Base-by-base conservation (phyloP, 2,888 invertebrate genomes). In the Lasioglossum zephyrum region DNA sequence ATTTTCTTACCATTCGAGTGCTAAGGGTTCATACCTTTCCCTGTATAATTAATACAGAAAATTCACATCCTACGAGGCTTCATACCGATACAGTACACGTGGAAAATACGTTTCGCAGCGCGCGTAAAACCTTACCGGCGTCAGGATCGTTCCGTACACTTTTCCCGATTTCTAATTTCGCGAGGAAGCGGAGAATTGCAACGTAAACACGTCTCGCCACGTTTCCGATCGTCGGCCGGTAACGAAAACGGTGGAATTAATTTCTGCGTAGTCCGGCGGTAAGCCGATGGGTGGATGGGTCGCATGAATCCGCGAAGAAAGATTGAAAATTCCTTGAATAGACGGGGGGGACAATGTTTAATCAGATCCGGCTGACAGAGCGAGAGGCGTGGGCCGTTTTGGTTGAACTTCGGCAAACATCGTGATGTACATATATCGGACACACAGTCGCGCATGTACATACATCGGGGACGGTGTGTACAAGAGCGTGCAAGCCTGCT, bases 351-450 rank as follows among this genome's bases (percentile, higher is more conserved):
- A 63, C 49, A 79, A 79, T 75, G 82, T 87, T 90, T 90, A 87
- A 90, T 90, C 89, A 86, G 82, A 79, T 80, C 77, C 75, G 73
- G 81, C 87, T 82, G 83, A 86, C 84, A 89, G 76, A 90, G 70
- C 36, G 63, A 31, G 76, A 87, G 87, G 87, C 76, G 86, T 66
- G 53, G 84, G 77, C 87, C 87, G 88, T 90, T 90, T 90, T 86
- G 85, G 80, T 85, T 79, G 79, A 83, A 88, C 82, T 88, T 90
- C 73, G 60, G 87, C 89, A 90, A 88, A 90, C 91, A 90, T 87
- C 86, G 86, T 81, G 82, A 70, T 70, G 5, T 70, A n/a, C 74
- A 36, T 11, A 2, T 31, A 26, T 31, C 13, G 31, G 16, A 22
- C 69, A 69, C 39, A 69, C 69, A 1, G 22, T 8, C 69, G 39